Conservation (phyloP, 1,140 invertebrate species). For the Nasonia vitripennis region DNA sequence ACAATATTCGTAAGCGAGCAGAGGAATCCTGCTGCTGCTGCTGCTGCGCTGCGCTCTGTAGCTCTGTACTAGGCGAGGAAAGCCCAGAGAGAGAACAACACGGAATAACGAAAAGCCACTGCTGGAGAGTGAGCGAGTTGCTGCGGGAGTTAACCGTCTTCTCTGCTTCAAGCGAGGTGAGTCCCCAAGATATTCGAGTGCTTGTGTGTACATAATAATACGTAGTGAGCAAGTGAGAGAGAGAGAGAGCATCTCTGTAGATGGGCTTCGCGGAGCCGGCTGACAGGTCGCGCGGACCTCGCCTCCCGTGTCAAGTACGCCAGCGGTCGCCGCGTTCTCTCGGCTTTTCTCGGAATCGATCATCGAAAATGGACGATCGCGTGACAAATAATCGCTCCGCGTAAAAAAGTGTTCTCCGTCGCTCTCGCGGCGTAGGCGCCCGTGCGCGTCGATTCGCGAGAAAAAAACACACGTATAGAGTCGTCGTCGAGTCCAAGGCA, state of each 20-base stretch:
- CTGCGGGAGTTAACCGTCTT: not conserved
- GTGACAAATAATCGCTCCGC: not conserved
- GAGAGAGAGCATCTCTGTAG: not conserved
- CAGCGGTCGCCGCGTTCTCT: not conserved
- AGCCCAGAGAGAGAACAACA: not conserved
- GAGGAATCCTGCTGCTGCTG: not conserved
- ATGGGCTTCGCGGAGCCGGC: conserved; percentile 2
- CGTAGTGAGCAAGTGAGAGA: not conserved
- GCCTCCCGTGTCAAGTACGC: not conserved
- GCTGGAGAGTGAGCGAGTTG: not conserved
- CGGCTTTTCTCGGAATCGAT: not conserved
- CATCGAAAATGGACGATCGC: not conserved
- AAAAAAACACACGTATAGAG: not conserved
- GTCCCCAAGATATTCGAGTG: not conserved
- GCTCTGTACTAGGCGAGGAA: not conserved
- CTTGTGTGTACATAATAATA: not conserved
- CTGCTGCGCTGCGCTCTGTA: not conserved
- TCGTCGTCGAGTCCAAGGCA: conserved; percentile 22
- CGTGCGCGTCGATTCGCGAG: not conserved
- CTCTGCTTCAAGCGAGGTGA: not conserved
- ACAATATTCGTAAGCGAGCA: not conserved
- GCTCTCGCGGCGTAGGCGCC: not conserved
- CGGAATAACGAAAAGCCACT: not conserved
- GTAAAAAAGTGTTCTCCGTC: not conserved
- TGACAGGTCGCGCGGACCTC: not conserved